These are phyloP conservation scores for Indicator maculatus DNA, from an alignment of 2,113 vertebrate genomes.

Conservation along the genomic window DNA sequence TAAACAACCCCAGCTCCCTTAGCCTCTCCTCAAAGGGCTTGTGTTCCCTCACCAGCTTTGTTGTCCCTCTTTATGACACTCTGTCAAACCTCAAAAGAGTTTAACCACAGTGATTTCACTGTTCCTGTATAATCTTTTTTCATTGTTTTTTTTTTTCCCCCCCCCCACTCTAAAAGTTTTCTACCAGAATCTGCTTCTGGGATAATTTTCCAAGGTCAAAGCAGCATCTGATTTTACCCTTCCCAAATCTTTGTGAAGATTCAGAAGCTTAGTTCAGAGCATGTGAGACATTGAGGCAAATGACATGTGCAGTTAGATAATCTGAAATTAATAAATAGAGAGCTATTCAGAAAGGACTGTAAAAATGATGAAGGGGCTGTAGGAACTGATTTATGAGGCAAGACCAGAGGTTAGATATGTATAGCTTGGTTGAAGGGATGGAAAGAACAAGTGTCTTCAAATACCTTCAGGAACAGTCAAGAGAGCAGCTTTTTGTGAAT, in stretches of 20 bases:
- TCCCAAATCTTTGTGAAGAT: not conserved
- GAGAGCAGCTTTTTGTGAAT: not conserved
- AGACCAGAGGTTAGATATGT: not conserved
- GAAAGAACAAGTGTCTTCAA: not conserved
- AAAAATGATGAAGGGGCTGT: slow-evolving; percentile 22
- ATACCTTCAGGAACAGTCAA: not conserved
- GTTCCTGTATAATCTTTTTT: not conserved
- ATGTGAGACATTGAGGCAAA: not conserved
- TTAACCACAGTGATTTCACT: not conserved
- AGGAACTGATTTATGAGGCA: slow-evolving; percentile 42
- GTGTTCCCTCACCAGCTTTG: too few relatives aligned
- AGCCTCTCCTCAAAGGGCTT: too few relatives aligned
- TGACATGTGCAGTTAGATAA: not conserved
- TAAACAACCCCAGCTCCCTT: too few relatives aligned
- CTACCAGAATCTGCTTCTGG: not conserved
- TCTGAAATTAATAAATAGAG: slow-evolving; percentile 46
- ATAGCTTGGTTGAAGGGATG: not conserved
- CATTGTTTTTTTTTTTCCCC: not conserved
- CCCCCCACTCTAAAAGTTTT: not conserved
- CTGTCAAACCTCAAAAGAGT: not conserved
- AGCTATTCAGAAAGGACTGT: slow-evolving; percentile 11
- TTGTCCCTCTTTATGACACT: not conserved
- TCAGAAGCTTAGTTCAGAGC: not conserved
- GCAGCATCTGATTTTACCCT: not conserved
- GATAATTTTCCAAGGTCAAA: slow-evolving; percentile 29